Conservation (phyloP, 2,113 vertebrate species). For the Apteryx mantelli region DNA sequence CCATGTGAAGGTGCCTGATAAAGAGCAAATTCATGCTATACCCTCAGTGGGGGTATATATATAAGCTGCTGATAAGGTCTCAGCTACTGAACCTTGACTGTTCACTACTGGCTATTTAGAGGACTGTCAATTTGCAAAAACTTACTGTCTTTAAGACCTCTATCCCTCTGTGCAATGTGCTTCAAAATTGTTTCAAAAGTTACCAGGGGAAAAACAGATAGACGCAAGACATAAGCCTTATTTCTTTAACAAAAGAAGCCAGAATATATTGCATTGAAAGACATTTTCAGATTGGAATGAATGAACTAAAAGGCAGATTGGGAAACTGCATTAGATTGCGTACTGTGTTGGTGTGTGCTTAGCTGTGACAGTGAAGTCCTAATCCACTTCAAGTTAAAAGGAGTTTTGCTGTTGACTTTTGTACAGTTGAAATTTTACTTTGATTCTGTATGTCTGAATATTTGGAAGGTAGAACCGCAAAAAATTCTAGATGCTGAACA, state of each 20-base stretch:
- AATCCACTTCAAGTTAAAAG: neutral
- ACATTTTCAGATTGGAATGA: neutral
- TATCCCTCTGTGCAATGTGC: neutral
- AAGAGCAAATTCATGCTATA: neutral
- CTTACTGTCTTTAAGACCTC: neutral
- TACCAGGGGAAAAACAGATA: neutral
- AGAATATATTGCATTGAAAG: neutral
- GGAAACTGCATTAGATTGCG: neutral
- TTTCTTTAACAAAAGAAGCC: neutral
- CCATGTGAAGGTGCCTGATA: neutral
- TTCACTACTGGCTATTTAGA: neutral
- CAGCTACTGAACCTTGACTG: neutral
- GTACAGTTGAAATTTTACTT: neutral
- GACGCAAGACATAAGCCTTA: neutral
- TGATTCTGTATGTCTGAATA: neutral
- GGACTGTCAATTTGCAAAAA: neutral
- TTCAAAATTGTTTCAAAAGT: neutral
- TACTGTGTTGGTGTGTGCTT: neutral
- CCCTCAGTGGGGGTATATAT: rapidly evolving
- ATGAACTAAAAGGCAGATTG: neutral
- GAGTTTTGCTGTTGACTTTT: neutral
- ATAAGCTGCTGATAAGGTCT: neutral
- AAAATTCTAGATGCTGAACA: neutral
- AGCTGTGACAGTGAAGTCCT: neutral
- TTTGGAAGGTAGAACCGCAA: neutral